Evolutionary conservation across 2,113 vertebrate genomes (phyloP).

Genomic region (Coregonus clupeaformis): DNA sequence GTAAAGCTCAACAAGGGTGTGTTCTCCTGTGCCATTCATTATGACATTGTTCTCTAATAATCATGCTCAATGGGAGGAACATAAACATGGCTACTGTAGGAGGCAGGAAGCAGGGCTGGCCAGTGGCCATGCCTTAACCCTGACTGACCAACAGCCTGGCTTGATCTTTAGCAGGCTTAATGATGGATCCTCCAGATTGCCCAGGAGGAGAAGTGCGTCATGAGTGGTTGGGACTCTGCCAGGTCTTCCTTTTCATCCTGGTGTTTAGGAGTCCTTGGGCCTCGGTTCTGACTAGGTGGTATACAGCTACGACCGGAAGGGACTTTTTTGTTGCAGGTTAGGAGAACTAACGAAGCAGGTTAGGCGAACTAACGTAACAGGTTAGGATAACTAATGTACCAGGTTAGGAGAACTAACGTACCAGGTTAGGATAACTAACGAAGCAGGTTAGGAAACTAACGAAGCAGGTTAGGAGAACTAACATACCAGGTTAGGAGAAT

Average conservation of each 20-base stretch:
- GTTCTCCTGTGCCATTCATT: not conserved
- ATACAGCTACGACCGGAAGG: too few relatives aligned
- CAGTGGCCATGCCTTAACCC: not conserved
- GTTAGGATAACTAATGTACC: too few relatives aligned
- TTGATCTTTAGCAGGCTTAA: slow-evolving; percentile 36
- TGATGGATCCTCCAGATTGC: slow-evolving; percentile 32
- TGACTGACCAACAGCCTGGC: slow-evolving; percentile 5
- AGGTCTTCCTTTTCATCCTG: too few relatives aligned
- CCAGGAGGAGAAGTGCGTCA: slow-evolving; percentile 32
- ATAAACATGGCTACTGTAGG: not conserved
- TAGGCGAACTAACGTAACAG: too few relatives aligned
- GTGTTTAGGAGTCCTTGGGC: not conserved
- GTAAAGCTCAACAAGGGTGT: not conserved
- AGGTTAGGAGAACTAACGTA: too few relatives aligned
- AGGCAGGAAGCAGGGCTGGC: not conserved
- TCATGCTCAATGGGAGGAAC: not conserved
- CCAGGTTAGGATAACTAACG: too few relatives aligned
- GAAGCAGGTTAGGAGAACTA: too few relatives aligned
- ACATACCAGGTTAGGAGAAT: too few relatives aligned
- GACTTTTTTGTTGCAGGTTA: too few relatives aligned
- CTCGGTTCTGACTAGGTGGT: too few relatives aligned
- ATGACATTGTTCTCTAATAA: not conserved
- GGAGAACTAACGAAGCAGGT: too few relatives aligned
- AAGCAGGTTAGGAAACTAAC: too few relatives aligned
- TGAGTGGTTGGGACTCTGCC: not conserved